Percentiles rank a stretch among this genome's conserved stretches.
These are phyloP conservation scores for Esox lucius DNA, from an alignment of 2,797 vertebrate genomes.

Conservation along the genomic window DNA sequence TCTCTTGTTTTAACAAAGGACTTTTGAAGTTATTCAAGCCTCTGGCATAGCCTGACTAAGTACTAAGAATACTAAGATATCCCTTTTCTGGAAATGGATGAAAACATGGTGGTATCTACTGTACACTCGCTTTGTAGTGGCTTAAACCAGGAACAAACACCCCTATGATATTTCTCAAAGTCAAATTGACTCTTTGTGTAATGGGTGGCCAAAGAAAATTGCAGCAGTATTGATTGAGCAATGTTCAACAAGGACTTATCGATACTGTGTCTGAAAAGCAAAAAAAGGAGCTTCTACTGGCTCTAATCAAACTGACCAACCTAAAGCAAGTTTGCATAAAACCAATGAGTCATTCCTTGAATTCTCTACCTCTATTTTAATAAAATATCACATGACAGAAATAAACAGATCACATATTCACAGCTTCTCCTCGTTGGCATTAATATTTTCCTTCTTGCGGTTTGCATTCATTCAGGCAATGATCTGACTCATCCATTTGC, in stretches of 20 bases:
- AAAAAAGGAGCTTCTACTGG: constrained; percentile 56
- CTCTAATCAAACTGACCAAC: constrained; percentile 67
- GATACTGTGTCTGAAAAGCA: constrained; percentile 63
- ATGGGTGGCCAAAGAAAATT: constrained; percentile 65
- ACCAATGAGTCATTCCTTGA: constrained; percentile 56
- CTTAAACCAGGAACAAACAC: constrained; percentile 27
- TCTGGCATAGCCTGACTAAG: constrained; percentile 27
- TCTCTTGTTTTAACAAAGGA: constrained; percentile 33
- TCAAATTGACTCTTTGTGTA: constrained; percentile 63
- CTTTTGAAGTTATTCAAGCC: constrained; percentile 52
- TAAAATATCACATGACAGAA: constrained; percentile 24
- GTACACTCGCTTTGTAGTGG: constrained; percentile 40
- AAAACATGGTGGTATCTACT: constrained; percentile 45
- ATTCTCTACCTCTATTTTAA: constrained; percentile 41
- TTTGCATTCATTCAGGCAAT: constrained; percentile 1
- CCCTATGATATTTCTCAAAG: constrained; percentile 57
- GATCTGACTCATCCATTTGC: constrained; percentile 6
- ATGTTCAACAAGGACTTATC: constrained; percentile 66
- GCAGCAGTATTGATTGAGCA: constrained; percentile 68
- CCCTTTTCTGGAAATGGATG: constrained; percentile 23
- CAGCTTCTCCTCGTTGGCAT: not conserved
- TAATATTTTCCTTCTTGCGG: constrained; percentile 13
- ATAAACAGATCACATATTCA: constrained; percentile 32
- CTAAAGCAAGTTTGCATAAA: constrained; percentile 58
- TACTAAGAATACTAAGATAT: constrained; percentile 39